phyloP scores from a whole-genome alignment of 2,888 invertebrate genomes.

The Lepidocyrtoides sp. region DNA sequence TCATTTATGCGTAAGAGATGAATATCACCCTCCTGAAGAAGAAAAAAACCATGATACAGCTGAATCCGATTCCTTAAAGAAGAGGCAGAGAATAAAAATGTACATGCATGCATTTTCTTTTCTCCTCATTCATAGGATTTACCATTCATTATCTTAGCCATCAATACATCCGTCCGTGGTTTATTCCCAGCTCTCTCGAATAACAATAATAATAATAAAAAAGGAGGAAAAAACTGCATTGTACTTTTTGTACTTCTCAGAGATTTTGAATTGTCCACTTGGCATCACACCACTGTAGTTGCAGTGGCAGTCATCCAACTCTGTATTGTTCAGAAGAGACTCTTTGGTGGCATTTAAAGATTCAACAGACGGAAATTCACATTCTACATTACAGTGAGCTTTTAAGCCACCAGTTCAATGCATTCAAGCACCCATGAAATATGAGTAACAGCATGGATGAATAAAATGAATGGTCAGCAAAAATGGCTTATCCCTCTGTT shows the following conservation, averaged over 20 bases:
- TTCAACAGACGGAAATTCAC: constrained; percentile 36
- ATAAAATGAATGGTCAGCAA: constrained; percentile 56
- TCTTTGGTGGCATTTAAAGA: constrained; percentile 63
- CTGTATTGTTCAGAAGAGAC: constrained; percentile 23
- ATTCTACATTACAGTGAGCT: constrained; percentile 27
- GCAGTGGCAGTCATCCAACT: constrained; percentile 12
- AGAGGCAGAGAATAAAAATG: constrained; percentile 17
- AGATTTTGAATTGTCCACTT: constrained; percentile 48
- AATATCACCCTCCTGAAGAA: constrained; percentile 1
- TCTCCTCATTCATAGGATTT: constrained; percentile 9
- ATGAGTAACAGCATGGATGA: constrained; percentile 51
- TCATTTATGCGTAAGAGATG: constrained; percentile 14
- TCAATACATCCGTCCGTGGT: constrained; percentile 29
- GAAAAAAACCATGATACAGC: constrained; percentile 64
- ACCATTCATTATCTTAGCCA: constrained; percentile 39
- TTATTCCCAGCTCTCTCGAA: neutral
- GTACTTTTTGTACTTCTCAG: constrained; percentile 14
- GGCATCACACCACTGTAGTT: neutral
- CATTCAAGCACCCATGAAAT: constrained; percentile 70
- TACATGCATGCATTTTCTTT: constrained; percentile 9
- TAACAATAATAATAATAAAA: too few species aligned
- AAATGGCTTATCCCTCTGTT: constrained; percentile 12
- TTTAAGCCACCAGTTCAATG: constrained; percentile 66
- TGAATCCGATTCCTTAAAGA: constrained; percentile 59
- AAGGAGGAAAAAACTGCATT: neutral